phyloP scores from a whole-genome alignment of 2,113 vertebrate genomes.

The Crotalus tigris region DNA sequence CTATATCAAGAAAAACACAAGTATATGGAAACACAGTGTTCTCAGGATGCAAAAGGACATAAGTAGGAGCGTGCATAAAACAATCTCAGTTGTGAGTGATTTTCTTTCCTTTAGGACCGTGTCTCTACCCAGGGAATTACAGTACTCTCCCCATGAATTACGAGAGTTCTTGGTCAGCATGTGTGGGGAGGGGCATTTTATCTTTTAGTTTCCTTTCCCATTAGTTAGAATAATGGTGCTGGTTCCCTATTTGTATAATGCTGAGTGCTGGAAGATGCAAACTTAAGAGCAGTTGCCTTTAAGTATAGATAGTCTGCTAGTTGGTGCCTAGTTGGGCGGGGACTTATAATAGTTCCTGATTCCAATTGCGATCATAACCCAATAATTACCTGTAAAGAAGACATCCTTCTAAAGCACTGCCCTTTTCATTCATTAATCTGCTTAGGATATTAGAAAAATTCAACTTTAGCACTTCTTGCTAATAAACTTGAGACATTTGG shows the following conservation, averaged over 20 bases:
- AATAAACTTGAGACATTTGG: not conserved
- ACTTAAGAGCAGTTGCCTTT: not conserved
- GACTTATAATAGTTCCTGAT: not conserved
- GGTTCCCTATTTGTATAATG: not conserved
- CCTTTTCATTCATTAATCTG: not conserved
- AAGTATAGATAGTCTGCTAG: not conserved
- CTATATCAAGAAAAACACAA: not conserved
- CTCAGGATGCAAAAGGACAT: not conserved
- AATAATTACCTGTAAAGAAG: not conserved
- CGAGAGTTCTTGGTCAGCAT: not conserved
- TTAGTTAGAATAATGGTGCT: not conserved
- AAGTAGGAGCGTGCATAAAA: not conserved
- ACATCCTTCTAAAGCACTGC: not conserved
- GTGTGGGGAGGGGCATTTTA: not conserved
- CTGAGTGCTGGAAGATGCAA: not conserved
- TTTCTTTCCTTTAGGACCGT: not conserved
- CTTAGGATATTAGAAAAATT: not conserved
- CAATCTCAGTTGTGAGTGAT: not conserved
- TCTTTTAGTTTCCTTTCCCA: not conserved
- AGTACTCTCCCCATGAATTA: not conserved
- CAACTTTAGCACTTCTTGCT: fast-evolving
- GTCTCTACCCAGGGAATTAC: not conserved
- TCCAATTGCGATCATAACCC: not conserved
- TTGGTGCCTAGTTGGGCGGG: not conserved
- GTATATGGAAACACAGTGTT: not conserved